phyloP scores from a whole-genome alignment of 1,140 invertebrate genomes.

The Leptonema lineaticorne region DNA sequence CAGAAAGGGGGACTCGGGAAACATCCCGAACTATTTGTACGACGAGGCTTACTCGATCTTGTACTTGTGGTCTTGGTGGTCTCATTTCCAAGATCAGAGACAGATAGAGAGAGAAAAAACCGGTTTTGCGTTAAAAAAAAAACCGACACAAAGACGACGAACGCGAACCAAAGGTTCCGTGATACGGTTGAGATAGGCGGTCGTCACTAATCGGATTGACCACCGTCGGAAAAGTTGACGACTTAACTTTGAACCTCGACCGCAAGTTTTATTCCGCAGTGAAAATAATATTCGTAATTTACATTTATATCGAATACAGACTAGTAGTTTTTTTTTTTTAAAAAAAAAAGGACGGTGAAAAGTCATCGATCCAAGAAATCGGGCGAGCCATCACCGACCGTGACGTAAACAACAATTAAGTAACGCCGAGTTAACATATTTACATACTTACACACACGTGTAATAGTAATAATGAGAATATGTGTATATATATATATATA shows the following conservation, averaged over 20 bases:
- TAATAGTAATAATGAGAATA: not conserved
- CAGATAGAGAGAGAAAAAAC: too few relatives aligned
- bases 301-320: not conserved
- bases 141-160: not conserved
- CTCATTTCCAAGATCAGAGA: too few relatives aligned
- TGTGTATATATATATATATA: not conserved
- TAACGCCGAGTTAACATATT: too few relatives aligned
- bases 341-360: too few relatives aligned
- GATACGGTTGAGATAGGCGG: not conserved
- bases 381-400: slow-evolving; percentile 9
- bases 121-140: not conserved
- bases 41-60: not conserved
- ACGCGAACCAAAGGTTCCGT: not conserved
- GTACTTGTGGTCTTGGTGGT: not conserved
- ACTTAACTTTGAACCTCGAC: not conserved
- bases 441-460: too few relatives aligned
- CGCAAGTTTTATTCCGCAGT: not conserved
- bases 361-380: too few relatives aligned
- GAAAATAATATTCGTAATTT: not conserved
- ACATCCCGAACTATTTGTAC: not conserved
- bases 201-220: slow-evolving; percentile 18
- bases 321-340: too few relatives aligned
- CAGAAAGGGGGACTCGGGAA: too few relatives aligned
- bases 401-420: slow-evolving; percentile 41
- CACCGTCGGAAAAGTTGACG: not conserved